Percentiles rank a stretch among this genome's conserved stretches.
Conservation (phyloP, 2,797 vertebrate genomes). For the Crocidura indochinensis region DNA sequence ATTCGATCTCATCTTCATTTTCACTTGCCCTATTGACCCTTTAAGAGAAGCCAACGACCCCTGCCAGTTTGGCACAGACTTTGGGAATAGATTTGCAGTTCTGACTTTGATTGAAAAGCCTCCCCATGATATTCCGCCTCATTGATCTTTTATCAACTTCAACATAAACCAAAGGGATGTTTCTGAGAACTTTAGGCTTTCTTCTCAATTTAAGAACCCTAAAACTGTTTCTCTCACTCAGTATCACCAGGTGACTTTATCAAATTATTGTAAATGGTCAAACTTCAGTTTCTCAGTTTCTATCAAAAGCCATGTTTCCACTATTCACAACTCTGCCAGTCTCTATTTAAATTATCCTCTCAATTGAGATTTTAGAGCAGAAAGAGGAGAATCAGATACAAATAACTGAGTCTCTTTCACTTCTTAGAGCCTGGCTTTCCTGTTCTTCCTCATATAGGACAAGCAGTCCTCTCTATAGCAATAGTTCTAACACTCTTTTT, state of each 20-base stretch:
- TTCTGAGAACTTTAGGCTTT: neutral
- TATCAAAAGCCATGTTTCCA: neutral
- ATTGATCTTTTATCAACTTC: neutral
- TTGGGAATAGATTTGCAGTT: neutral
- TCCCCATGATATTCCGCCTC: neutral
- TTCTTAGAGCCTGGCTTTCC: neutral
- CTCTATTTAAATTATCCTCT: neutral
- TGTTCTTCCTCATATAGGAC: neutral
- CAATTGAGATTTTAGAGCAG: neutral
- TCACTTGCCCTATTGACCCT: neutral
- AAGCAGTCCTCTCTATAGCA: neutral
- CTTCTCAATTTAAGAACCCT: neutral
- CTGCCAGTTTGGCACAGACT: neutral
- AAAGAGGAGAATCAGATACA: neutral
- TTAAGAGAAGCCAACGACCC: no score
- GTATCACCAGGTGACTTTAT: neutral
- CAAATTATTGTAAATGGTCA: neutral
- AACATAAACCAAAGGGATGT: rapidly evolving
- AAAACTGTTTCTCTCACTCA: neutral
- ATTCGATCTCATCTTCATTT: neutral
- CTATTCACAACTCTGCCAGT: neutral
- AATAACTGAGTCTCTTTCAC: neutral
- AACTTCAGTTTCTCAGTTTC: neutral
- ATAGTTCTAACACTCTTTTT: neutral
- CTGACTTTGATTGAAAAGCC: neutral